phyloP scores from a whole-genome alignment of 2,113 vertebrate genomes.

The Scopus umbretta region DNA sequence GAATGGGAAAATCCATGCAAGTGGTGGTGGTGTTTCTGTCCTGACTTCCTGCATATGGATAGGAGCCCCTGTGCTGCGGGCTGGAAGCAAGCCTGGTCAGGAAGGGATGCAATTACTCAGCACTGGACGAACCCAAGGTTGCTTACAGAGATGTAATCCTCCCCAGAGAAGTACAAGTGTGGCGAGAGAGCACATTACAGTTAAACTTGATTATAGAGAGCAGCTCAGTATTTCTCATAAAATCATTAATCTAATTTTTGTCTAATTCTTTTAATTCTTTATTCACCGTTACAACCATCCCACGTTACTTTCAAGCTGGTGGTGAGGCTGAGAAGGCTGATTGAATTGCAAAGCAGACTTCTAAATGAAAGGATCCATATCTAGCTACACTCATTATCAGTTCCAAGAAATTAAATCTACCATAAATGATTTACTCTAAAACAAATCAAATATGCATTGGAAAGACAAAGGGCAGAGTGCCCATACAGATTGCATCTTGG shows the following conservation, averaged over 20 bases:
- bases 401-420: slow-evolving; percentile 37
- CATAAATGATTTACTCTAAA: not conserved
- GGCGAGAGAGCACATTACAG: not conserved
- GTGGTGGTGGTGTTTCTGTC: fast-evolving
- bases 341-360: slow-evolving; percentile 23
- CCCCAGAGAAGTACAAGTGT: not conserved
- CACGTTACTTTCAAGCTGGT: not conserved
- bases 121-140: not conserved
- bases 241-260: slow-evolving; percentile 13
- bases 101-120: not conserved
- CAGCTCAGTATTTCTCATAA: not conserved
- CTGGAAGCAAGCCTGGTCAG: not conserved
- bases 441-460: not conserved
- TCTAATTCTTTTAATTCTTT: not conserved
- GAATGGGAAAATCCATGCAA: not conserved
- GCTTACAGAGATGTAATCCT: not conserved
- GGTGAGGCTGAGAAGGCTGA: not conserved
- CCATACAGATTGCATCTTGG: not conserved
- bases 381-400: slow-evolving; percentile 13
- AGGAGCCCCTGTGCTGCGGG: not conserved
- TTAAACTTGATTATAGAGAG: not conserved
- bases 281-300: not conserved
- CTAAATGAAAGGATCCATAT: slow-evolving; percentile 44
- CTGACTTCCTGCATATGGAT: fast-evolving
- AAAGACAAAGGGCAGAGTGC: not conserved